Evolutionary conservation across 2,888 invertebrate species (phyloP), one percentile per base, ranked within the genome.

Genomic region (Drosophila conformis): DNA sequence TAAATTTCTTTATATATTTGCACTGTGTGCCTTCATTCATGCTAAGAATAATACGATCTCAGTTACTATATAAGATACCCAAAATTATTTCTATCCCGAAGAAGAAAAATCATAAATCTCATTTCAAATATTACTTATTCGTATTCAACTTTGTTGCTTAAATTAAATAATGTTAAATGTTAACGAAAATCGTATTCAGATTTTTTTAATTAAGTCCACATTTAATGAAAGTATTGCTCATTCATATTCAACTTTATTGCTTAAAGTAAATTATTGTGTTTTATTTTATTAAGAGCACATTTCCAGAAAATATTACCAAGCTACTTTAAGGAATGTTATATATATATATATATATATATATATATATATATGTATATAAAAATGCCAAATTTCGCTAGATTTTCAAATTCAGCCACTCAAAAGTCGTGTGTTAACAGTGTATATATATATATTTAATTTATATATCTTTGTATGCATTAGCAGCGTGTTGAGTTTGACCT

Each of bases 401-500:
- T 7, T 46, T 21, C 6, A 42, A 42, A 21, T 7, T 4, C 7
- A 25, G 2, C 13, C 15, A 15, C 8, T 15, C 7, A 36, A 36
- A 36, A 36, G 36, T 15, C 36, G 15, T 38, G 15, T 15, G 4
- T 7, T 46, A 4, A 8, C 8, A 15, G 33, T 13, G 10, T 5
- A 2, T 53, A 13, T 5, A 10, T 5, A 10, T 21, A 2, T 18
- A 2, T 18, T 25, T 18, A 54, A 54, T 25, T 1, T 11, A 3
- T 11, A 4, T 18, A 54, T 6, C 6, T 36, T 25, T 27, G 4
- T 31, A n/a, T 31, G 31, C 49, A 54, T 59, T 60, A 52, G 67
- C 74, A 27, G 40, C 18, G 31, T 21, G 18, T 27, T 25, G 35
- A 49, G 46, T 25, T 42, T 33, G 54, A 46, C 5, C 29, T 18